phyloP scores from a whole-genome alignment of 2,888 invertebrate genomes.

The Tholera decimalis region DNA sequence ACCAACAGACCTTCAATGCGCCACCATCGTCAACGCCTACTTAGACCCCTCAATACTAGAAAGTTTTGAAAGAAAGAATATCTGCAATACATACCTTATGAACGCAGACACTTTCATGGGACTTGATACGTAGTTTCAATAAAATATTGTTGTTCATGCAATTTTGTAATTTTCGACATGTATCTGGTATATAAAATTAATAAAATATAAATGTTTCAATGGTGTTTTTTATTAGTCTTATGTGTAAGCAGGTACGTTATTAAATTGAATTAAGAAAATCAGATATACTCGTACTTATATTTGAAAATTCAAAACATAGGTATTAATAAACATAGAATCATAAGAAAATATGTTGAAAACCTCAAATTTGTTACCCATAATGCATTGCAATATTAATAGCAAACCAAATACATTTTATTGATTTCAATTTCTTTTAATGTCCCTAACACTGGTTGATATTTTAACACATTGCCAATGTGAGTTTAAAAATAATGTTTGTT shows the following conservation, averaged over 20 bases:
- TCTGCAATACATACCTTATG: constrained; percentile 66
- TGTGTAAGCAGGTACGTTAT: background rate
- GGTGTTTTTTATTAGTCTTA: background rate
- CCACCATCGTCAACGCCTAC: constrained; percentile 70
- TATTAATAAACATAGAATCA: too few species aligned
- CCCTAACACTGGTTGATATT: background rate
- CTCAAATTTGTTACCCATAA: too few species aligned
- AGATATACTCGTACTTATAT: too few species aligned
- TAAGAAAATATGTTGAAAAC: too few species aligned
- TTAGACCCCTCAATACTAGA: constrained; percentile 65
- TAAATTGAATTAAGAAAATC: background rate
- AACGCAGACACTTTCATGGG: constrained; percentile 2
- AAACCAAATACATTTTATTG: constrained; percentile 6
- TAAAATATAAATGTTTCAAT: background rate
- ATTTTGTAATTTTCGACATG: background rate
- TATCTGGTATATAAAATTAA: background rate
- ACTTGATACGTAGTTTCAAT: background rate
- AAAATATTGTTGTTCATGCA: background rate
- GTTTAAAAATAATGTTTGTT: constrained; percentile 27
- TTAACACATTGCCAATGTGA: background rate
- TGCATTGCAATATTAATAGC: background rate
- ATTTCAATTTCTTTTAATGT: constrained; percentile 24
- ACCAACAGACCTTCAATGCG: constrained; percentile 65
- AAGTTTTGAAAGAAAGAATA: constrained; percentile 66
- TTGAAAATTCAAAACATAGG: too few species aligned